Percentiles rank a stretch among this genome's conserved stretches.
phyloP scores from a whole-genome alignment of 2,888 invertebrate genomes.

The Gryllus longicercus region DNA sequence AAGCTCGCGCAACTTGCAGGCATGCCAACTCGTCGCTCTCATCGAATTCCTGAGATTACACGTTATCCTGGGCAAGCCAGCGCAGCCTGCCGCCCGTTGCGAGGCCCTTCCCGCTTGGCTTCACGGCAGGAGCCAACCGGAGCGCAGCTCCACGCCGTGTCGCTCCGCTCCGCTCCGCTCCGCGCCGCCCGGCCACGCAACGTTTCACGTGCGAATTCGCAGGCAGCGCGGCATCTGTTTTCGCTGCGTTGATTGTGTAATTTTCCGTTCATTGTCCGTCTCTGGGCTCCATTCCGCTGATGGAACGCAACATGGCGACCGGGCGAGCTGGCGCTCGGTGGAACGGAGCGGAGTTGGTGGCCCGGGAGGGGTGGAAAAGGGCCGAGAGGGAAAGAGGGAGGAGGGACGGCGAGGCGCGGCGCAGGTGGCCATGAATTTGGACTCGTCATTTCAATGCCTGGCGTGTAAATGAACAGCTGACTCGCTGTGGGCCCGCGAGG shows the following conservation, averaged over 20 bases:
- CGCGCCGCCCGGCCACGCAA: not conserved
- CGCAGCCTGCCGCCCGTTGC: no score
- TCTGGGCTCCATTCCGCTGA: slow-evolving; percentile 17
- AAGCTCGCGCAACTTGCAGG: not conserved
- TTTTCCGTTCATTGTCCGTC: slow-evolving; percentile 3
- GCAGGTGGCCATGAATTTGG: slow-evolving; percentile 17
- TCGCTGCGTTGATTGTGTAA: slow-evolving; percentile 8
- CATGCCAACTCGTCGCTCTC: not conserved
- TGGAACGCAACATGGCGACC: not conserved
- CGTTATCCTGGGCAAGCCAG: not conserved
- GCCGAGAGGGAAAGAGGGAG: not conserved
- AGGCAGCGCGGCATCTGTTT: slow-evolving; percentile 5
- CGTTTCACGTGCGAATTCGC: not conserved
- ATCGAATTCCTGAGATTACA: slow-evolving; percentile 3
- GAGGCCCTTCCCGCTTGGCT: no score
- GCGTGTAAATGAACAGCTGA: not conserved
- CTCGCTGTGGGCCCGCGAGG: not conserved
- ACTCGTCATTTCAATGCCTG: slow-evolving; percentile 4
- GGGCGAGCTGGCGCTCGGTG: not conserved
- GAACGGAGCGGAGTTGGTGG: not conserved
- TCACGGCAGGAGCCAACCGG: no score
- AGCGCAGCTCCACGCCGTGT: no score
- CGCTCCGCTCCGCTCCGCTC: no score
- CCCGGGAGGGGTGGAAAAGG: not conserved
- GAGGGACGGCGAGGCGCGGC: not conserved